A percentile compares a stretch with the other conserved stretches of the same genome.
Evolutionary conservation across 1,140 invertebrate species (phyloP).

Genomic region (Atta cephalotes): DNA sequence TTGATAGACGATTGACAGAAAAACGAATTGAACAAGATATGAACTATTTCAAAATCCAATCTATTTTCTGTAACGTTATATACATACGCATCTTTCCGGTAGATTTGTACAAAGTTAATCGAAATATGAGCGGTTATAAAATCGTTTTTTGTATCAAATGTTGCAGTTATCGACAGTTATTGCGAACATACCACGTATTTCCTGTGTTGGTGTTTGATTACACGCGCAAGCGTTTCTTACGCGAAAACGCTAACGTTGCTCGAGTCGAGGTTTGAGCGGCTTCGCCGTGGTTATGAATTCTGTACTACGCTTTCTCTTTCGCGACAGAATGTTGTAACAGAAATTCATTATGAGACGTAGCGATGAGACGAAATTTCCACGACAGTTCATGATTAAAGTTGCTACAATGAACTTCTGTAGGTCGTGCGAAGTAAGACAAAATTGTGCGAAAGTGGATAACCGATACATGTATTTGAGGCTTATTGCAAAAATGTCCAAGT

Average conservation of each 20-base stretch:
- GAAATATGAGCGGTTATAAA: conserved; percentile 41
- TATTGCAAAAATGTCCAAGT: conserved; percentile 22
- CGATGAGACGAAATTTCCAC: conserved; percentile 24
- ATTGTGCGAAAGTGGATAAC: conserved; percentile 48
- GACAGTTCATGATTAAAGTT: conserved; percentile 53
- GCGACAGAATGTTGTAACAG: conserved; percentile 38
- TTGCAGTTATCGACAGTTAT: conserved; percentile 25
- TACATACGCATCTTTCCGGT: conserved; percentile 6
- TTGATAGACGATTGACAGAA: neutral
- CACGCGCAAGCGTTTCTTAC: conserved; percentile 64
- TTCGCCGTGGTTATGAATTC: conserved; percentile 50
- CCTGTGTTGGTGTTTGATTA: conserved; percentile 61
- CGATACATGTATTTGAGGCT: conserved; percentile 21
- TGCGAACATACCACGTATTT: conserved; percentile 34
- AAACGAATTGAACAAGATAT: conserved; percentile 26
- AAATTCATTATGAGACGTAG: conserved; percentile 44
- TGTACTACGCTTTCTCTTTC: conserved; percentile 48
- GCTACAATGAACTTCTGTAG: conserved; percentile 49
- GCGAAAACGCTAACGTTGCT: conserved; percentile 70
- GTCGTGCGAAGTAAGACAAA: conserved; percentile 33
- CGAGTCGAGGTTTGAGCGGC: conserved; percentile 49
- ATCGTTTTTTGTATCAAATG: conserved; percentile 32
- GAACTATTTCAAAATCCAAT: conserved; percentile 31
- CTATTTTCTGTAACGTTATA: conserved; percentile 34
- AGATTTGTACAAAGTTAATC: conserved; percentile 40